phyloP scores from a whole-genome alignment of 2,888 invertebrate genomes.

The Tortrix viridana region DNA sequence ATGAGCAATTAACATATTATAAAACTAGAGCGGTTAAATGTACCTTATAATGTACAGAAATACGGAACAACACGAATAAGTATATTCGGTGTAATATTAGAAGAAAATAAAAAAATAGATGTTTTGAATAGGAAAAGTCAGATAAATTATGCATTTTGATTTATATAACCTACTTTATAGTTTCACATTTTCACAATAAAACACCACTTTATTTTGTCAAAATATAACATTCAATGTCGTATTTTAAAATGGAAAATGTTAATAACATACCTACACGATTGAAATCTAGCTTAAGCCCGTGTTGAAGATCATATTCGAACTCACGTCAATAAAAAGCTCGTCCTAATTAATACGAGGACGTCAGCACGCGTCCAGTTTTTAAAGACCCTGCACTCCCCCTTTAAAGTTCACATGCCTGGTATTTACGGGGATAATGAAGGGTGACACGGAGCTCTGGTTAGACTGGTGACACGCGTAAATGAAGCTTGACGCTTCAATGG shows the following conservation, averaged over 20 bases:
- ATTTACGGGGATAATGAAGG: background rate
- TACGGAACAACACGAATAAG: no score
- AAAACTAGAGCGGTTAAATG: no score
- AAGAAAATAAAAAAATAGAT: no score
- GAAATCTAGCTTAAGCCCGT: conserved; percentile 5
- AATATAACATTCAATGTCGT: no score
- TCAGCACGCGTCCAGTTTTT: conserved; percentile 31
- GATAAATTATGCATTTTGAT: no score
- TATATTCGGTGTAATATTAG: no score
- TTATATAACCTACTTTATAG: no score
- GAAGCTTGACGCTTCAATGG: conserved; percentile 60
- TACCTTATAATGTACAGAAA: no score
- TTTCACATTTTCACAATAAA: no score
- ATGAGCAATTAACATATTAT: no score
- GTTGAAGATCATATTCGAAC: conserved; percentile 24
- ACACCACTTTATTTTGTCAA: no score
- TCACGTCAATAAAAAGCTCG: conserved; percentile 54
- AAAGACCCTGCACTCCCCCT: conserved; percentile 1
- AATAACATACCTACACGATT: background rate
- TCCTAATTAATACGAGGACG: conserved; percentile 60
- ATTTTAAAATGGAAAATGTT: background rate
- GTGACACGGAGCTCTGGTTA: conserved; percentile 6
- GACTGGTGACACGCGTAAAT: conserved; percentile 49
- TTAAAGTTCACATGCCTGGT: background rate
- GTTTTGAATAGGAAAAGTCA: no score